Evolutionary conservation across 2,888 invertebrate species (phyloP).

Genomic region (Agapostemon virescens): DNA sequence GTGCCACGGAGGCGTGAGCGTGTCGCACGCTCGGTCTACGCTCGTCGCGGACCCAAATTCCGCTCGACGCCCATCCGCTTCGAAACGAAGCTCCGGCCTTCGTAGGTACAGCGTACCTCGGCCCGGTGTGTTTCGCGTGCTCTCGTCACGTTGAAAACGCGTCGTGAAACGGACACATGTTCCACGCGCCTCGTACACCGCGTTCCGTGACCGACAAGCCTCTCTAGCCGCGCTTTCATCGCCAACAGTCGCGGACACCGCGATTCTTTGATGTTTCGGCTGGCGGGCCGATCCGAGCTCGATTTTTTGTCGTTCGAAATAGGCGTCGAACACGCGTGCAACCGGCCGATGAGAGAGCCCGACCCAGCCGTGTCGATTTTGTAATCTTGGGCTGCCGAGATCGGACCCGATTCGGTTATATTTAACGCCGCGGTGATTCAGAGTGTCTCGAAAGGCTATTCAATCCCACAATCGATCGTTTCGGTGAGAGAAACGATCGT

Average conservation of each 20-base stretch:
- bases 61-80: conserved; percentile 13
- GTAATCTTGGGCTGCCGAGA: conserved; percentile 12
- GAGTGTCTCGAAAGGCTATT: neutral
- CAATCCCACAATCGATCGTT: neutral
- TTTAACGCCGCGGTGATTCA: neutral
- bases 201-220: conserved; percentile 9
- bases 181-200: conserved; percentile 28
- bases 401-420: neutral
- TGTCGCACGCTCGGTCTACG: conserved; percentile 70
- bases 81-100: neutral
- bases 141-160: conserved; percentile 36
- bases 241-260: neutral
- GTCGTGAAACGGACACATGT: conserved; percentile 59
- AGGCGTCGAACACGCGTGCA: neutral
- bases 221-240: neutral
- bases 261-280: conserved; percentile 48
- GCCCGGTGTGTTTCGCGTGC: conserved; percentile 13
- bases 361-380: conserved; percentile 1
- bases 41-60: conserved; percentile 24
- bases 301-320: conserved; percentile 29
- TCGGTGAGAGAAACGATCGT: neutral
- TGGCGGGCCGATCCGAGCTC: conserved; percentile 4
- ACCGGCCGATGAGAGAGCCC: neutral
- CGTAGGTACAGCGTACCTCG: neutral
- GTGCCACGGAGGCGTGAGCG: conserved; percentile 68